Percentiles rank a stretch among this genome's conserved stretches.
Evolutionary conservation across 2,888 invertebrate genomes (phyloP).

Genomic region (Spisula subtruncata): DNA sequence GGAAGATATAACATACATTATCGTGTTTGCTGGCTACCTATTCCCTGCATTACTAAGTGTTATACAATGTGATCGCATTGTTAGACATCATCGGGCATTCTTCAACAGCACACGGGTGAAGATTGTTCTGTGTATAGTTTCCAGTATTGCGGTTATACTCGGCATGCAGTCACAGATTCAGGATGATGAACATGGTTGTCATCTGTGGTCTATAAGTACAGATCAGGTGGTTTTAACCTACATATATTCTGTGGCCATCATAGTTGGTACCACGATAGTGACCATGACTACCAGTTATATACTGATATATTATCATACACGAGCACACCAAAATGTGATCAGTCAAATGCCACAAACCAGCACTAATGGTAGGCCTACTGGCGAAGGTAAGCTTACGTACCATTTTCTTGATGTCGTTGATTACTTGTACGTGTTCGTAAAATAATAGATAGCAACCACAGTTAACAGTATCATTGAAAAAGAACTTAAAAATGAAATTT

Average conservation of each 20-base stretch:
- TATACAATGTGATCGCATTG: slow-evolving; percentile 53
- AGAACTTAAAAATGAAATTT: too few relatives aligned
- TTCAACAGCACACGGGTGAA: slow-evolving; percentile 28
- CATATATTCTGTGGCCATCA: slow-evolving; percentile 40
- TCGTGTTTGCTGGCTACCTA: slow-evolving; percentile 49
- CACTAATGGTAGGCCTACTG: neutral
- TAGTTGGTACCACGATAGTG: slow-evolving; percentile 21
- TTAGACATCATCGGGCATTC: neutral
- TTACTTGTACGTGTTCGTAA: too few relatives aligned
- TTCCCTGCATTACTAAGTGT: slow-evolving; percentile 48
- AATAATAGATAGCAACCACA: too few relatives aligned
- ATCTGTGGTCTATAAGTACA: slow-evolving; percentile 48
- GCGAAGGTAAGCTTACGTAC: neutral
- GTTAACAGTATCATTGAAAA: too few relatives aligned
- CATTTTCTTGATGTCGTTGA: too few relatives aligned
- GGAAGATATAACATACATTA: slow-evolving; percentile 49
- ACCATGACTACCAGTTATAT: slow-evolving; percentile 45
- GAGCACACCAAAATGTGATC: slow-evolving; percentile 8
- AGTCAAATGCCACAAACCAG: neutral
- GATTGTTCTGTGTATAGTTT: slow-evolving; percentile 21
- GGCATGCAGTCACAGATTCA: slow-evolving; percentile 38
- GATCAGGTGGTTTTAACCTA: slow-evolving; percentile 45
- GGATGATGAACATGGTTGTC: slow-evolving; percentile 50
- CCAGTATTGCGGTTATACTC: slow-evolving; percentile 22
- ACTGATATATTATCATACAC: slow-evolving; percentile 49